A percentile compares a stretch with the other conserved stretches of the same genome.
These are phyloP conservation scores for Bergia puertoricense DNA, from an alignment of 92 coral and sea anemone genomes.

Conservation along the genomic window DNA sequence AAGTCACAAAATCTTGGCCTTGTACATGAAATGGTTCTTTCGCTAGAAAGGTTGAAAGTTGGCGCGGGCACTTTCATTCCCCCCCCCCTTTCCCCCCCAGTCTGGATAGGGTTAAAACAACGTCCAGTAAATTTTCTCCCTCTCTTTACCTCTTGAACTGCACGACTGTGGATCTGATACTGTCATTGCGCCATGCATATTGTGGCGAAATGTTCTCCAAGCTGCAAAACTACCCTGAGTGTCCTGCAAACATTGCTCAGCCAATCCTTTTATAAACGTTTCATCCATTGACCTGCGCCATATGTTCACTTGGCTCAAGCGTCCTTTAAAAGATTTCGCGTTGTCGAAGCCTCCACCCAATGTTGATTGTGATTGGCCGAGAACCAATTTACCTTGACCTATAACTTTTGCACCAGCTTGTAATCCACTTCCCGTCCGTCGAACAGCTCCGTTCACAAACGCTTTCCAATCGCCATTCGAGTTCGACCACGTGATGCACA, in stretches of 20 bases:
- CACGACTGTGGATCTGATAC: background rate
- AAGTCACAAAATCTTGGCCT: too few relatives aligned
- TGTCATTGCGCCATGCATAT: constrained; percentile 1
- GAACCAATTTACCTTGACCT: constrained; percentile 12
- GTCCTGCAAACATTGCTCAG: constrained; percentile 11
- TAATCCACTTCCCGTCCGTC: background rate
- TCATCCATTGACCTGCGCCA: background rate
- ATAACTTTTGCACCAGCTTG: background rate
- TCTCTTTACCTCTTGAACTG: constrained; percentile 17
- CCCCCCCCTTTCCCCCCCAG: too few relatives aligned
- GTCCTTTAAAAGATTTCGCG: background rate
- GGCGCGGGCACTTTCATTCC: too few relatives aligned
- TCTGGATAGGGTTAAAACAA: too few relatives aligned
- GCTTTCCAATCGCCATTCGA: background rate
- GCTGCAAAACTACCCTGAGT: background rate
- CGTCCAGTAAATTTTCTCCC: background rate
- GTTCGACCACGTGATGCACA: constrained; percentile 19
- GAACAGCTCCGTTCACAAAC: constrained; percentile 16
- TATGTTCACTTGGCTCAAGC: constrained; percentile 26
- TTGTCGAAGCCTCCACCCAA: constrained; percentile 12
- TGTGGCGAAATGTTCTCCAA: constrained; percentile 35
- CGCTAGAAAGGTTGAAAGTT: too few relatives aligned
- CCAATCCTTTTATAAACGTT: background rate
- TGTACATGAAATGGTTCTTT: too few relatives aligned
- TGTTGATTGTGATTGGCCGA: constrained; percentile 16